Percentiles rank a stretch among this genome's conserved stretches.
These are phyloP conservation scores for Phoxinus phoxinus DNA, from an alignment of 2,113 vertebrate genomes.

Conservation along the genomic window DNA sequence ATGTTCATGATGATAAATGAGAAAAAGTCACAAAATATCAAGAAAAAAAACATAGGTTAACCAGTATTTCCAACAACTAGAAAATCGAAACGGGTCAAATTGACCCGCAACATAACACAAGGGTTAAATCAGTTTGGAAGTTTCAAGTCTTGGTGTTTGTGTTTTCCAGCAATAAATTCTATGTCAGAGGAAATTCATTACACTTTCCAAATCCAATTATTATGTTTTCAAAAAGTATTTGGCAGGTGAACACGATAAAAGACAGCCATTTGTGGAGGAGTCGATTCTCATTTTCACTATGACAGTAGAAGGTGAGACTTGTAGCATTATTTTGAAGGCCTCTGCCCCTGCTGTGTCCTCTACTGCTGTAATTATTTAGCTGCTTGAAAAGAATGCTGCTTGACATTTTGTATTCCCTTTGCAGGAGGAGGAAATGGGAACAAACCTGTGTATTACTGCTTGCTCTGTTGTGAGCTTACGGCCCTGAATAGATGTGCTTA, in stretches of 20 bases:
- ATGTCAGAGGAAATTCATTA: slow-evolving; percentile 17
- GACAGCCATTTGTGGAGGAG: slow-evolving; percentile 15
- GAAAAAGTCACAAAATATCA: too few relatives aligned
- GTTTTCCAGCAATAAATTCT: background rate
- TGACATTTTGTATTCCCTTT: slow-evolving; percentile 71
- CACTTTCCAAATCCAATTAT: slow-evolving; percentile 23
- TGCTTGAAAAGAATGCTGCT: slow-evolving; percentile 70
- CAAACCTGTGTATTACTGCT: slow-evolving; percentile 66
- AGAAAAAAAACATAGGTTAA: too few relatives aligned
- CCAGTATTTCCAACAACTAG: too few relatives aligned
- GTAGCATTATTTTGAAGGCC: slow-evolving; percentile 61
- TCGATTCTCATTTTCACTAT: slow-evolving; percentile 42
- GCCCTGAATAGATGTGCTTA: slow-evolving; percentile 62
- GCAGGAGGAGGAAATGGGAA: slow-evolving; percentile 66
- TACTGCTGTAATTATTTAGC: slow-evolving; percentile 67
- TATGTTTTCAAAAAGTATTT: slow-evolving; percentile 44
- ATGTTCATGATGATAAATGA: too few relatives aligned
- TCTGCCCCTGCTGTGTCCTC: slow-evolving; percentile 57
- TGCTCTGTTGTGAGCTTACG: slow-evolving; percentile 59
- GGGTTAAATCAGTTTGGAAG: slow-evolving; percentile 1
- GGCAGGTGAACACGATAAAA: slow-evolving; percentile 34
- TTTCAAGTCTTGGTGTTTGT: slow-evolving; percentile 22
- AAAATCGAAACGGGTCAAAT: too few relatives aligned
- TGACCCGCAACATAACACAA: too few relatives aligned
- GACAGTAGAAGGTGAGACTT: slow-evolving; percentile 61